phyloP scores from a whole-genome alignment of 2,797 vertebrate genomes.

The Mionectes olivaceus region DNA sequence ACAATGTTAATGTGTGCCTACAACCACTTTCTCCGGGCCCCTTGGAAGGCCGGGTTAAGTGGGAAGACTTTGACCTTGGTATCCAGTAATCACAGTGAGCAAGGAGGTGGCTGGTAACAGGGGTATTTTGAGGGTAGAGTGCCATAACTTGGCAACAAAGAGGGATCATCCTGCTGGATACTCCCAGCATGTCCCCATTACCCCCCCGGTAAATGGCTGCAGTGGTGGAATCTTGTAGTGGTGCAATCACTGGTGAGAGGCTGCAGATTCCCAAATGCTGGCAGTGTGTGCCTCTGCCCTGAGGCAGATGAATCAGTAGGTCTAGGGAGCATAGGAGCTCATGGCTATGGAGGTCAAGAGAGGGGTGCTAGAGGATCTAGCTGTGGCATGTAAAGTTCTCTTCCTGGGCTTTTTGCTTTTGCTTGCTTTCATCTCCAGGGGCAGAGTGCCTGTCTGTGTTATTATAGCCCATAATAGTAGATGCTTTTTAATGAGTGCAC shows the following conservation, averaged over 20 bases:
- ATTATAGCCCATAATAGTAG: constrained; percentile 36
- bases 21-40: neutral
- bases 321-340: neutral
- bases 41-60: neutral
- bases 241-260: neutral
- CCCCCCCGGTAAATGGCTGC: neutral
- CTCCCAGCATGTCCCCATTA: neutral
- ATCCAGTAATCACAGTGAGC: neutral
- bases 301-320: neutral
- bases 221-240: neutral
- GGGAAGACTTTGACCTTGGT: neutral
- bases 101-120: neutral
- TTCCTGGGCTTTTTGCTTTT: neutral
- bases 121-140: neutral
- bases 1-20: neutral
- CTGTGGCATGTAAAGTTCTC: neutral
- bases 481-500: neutral
- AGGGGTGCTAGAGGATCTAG: neutral
- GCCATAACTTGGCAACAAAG: neutral
- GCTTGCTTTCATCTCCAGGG: constrained; percentile 32
- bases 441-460: constrained; percentile 18
- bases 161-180: neutral
- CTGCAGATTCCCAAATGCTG: neutral
- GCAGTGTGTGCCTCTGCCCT: accelerated
- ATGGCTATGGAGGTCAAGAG: neutral